Evolutionary conservation across 2,797 vertebrate species (phyloP).

Genomic region (Gymnodraco acuticeps): DNA sequence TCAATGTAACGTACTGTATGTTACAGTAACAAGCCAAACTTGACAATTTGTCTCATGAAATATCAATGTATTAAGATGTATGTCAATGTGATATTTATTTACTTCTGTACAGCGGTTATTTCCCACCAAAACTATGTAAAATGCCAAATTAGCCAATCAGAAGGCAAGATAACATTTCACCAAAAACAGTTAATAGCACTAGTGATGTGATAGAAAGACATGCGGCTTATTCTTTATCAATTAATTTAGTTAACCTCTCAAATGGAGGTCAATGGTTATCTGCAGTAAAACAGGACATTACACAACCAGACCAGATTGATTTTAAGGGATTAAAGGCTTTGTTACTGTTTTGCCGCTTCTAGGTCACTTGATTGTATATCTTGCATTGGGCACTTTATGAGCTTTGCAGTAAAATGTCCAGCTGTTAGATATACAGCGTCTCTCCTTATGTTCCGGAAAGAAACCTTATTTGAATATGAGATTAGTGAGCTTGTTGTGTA

Average conservation of each 20-base stretch:
- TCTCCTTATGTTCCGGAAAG: not conserved
- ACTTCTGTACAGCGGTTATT: not conserved
- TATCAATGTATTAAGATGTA: not conserved
- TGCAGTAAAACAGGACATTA: not conserved
- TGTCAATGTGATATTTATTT: not conserved
- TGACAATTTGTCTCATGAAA: not conserved
- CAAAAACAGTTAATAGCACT: too few relatives aligned
- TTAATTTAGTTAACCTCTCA: not conserved
- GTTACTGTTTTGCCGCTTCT: not conserved
- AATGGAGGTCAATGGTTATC: not conserved
- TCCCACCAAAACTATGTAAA: not conserved
- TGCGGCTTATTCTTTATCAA: not conserved
- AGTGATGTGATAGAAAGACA: not conserved
- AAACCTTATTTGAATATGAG: slow-evolving; percentile 8
- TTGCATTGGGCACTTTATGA: not conserved
- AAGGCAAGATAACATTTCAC: too few relatives aligned
- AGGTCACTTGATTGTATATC: slow-evolving; percentile 9
- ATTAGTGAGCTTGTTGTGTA: slow-evolving; percentile 12
- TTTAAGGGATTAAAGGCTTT: slow-evolving; percentile 21
- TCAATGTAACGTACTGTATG: not conserved
- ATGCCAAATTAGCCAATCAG: too few relatives aligned
- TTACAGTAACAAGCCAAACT: not conserved
- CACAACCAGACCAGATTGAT: slow-evolving; percentile 11
- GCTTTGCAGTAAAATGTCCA: not conserved
- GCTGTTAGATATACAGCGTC: not conserved